These are phyloP conservation scores for Merops nubicus DNA, from an alignment of 2,113 vertebrate species.

Conservation along the genomic window DNA sequence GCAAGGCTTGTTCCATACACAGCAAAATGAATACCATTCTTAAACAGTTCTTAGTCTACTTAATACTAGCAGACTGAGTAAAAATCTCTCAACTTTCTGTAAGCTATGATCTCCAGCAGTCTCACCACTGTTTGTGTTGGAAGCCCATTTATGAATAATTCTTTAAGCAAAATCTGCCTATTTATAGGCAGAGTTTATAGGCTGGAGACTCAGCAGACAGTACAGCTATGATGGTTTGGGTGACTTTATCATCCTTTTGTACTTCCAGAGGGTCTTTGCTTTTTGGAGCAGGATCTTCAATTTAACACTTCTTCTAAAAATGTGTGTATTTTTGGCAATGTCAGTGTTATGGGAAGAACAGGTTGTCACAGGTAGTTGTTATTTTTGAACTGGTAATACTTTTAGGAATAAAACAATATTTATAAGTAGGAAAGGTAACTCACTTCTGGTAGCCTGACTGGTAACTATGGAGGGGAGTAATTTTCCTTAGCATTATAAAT, in stretches of 20 bases:
- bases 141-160: conserved; percentile 6
- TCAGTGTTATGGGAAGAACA: not conserved
- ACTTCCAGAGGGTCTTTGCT: not conserved
- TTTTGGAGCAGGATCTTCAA: not conserved
- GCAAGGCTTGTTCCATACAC: conserved; percentile 9
- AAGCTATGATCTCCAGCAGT: not conserved
- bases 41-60: not conserved
- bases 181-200: not conserved
- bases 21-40: not conserved
- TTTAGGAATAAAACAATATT: not conserved
- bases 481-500: not conserved
- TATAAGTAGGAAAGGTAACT: not conserved
- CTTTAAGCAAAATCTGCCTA: conserved; percentile 2
- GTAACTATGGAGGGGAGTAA: not conserved
- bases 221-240: not conserved
- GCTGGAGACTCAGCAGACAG: not conserved
- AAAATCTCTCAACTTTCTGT: not conserved
- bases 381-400: not conserved
- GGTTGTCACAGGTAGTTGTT: not conserved
- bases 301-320: not conserved
- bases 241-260: not conserved
- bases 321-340: not conserved
- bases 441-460: not conserved
- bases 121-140: conserved; percentile 16
- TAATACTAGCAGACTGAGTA: not conserved